Percentiles rank a stretch among this genome's conserved stretches.
Evolutionary conservation across 2,797 vertebrate species (phyloP).

Genomic region (Amazona ochrocephala): DNA sequence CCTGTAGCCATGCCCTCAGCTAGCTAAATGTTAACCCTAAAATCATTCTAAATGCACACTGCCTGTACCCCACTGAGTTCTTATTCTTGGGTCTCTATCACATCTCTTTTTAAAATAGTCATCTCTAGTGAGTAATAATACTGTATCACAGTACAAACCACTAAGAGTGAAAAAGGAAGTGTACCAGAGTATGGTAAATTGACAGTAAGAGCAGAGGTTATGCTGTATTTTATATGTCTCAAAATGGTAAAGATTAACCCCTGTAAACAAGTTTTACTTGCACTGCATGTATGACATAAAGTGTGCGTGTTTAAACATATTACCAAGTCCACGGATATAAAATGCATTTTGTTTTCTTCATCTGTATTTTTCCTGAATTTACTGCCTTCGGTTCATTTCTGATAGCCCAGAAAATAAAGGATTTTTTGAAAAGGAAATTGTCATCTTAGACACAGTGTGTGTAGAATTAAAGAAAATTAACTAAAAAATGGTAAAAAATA

Average conservation of each 20-base stretch:
- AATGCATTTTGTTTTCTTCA: neutral
- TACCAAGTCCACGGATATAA: neutral
- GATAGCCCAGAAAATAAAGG: neutral
- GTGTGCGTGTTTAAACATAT: neutral
- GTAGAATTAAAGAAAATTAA: neutral
- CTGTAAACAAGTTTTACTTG: neutral
- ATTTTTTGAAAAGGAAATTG: neutral
- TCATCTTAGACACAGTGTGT: neutral
- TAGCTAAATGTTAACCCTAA: neutral
- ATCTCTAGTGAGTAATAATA: neutral
- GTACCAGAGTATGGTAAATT: neutral
- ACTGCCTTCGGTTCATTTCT: neutral
- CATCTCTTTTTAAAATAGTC: neutral
- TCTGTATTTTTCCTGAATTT: neutral
- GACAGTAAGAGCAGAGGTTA: neutral
- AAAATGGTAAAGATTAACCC: neutral
- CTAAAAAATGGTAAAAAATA: neutral
- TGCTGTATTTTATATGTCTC: neutral
- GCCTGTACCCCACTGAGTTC: no score
- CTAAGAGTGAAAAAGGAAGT: neutral
- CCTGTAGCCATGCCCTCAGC: neutral
- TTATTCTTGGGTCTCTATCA: neutral
- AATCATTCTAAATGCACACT: neutral
- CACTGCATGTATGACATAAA: neutral
- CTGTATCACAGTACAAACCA: neutral